phyloP scores from a whole-genome alignment of 2,113 vertebrate genomes.

The Phodopus roborovskii region DNA sequence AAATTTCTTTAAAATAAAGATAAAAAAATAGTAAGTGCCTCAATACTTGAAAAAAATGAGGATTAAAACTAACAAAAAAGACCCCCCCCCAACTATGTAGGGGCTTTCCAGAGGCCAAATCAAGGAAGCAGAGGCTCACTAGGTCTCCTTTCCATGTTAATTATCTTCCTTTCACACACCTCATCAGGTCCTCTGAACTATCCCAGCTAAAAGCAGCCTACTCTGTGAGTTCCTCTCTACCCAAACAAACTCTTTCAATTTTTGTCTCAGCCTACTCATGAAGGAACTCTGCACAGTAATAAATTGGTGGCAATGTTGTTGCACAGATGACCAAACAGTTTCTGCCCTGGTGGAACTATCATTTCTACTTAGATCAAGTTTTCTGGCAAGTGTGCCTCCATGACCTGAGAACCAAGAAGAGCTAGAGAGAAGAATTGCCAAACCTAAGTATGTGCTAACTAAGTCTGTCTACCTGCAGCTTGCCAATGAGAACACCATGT shows the following conservation, averaged over 20 bases:
- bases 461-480: neutral
- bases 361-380: neutral
- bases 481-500: neutral
- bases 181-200: neutral
- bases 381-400: neutral
- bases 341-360: neutral
- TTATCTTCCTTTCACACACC: neutral
- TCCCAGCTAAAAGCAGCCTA: neutral
- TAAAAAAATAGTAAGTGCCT: too few relatives aligned
- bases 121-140: neutral
- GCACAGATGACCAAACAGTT: neutral
- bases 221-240: neutral
- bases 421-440: neutral
- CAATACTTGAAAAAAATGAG: too few relatives aligned
- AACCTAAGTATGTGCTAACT: neutral
- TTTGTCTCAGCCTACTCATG: neutral
- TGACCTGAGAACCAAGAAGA: neutral
- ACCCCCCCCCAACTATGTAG: neutral
- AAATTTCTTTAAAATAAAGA: too few relatives aligned
- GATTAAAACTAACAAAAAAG: neutral
- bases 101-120: neutral
- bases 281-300: neutral
- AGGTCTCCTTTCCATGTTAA: neutral
- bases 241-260: neutral
- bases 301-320: neutral